These are phyloP conservation scores for Vanessa atalanta DNA, from an alignment of 1,140 invertebrate genomes.

Conservation along the genomic window DNA sequence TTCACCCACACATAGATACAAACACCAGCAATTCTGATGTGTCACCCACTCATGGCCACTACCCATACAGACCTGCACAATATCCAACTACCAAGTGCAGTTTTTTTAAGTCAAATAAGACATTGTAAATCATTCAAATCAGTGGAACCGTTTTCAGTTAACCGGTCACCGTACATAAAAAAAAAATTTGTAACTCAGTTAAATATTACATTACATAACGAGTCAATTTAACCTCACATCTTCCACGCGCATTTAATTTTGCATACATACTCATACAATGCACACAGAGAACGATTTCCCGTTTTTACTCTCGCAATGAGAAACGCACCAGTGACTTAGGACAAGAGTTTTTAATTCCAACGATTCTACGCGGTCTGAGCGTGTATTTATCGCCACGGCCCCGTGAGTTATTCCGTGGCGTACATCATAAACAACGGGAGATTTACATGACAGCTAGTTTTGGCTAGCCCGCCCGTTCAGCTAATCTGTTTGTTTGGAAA, in stretches of 20 bases:
- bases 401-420: slow-evolving; percentile 18
- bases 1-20: too few species aligned
- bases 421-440: slow-evolving; percentile 21
- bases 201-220: not conserved
- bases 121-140: too few species aligned
- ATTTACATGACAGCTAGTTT: slow-evolving; percentile 18
- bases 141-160: too few species aligned
- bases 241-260: not conserved
- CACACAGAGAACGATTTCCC: slow-evolving; percentile 13
- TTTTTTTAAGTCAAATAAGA: too few species aligned
- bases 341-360: slow-evolving; percentile 24
- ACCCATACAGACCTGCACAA: too few species aligned
- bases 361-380: slow-evolving; percentile 12
- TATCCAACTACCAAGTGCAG: too few species aligned
- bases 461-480: not conserved
- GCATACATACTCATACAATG: not conserved
- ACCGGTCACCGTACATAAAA: too few species aligned
- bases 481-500: not conserved
- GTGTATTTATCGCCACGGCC: slow-evolving; percentile 25
- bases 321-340: slow-evolving; percentile 14
- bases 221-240: not conserved
- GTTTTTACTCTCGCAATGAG: slow-evolving; percentile 10
- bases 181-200: too few species aligned
- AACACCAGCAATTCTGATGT: too few species aligned
- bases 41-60: too few species aligned